Evolutionary conservation across 30 jellyfish, hydroid and myxozoan species (phyloP).

Genomic region (Aurelia aurita): DNA sequence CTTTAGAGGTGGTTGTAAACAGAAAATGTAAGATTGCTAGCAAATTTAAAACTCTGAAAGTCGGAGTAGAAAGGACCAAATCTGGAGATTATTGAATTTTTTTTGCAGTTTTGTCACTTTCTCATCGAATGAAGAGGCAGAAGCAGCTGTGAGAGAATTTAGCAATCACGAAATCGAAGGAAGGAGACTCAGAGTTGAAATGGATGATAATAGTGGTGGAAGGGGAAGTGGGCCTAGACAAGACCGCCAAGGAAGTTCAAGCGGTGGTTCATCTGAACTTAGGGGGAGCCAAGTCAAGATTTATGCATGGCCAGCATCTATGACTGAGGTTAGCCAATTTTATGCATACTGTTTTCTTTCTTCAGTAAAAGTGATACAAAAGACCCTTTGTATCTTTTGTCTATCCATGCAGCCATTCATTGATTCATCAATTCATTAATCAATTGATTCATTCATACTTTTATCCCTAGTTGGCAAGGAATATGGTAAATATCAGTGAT

Average conservation of each 20-base stretch:
- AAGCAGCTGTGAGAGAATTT: slow-evolving; percentile 46
- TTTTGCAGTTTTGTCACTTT: slow-evolving; percentile 75
- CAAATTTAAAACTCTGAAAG: too few species aligned
- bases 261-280: neutral
- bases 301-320: slow-evolving; percentile 44
- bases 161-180: slow-evolving; percentile 78
- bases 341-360: too few species aligned
- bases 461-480: too few species aligned
- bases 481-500: too few species aligned
- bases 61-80: too few species aligned
- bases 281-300: slow-evolving; percentile 37
- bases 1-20: too few species aligned
- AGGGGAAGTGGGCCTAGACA: neutral
- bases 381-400: too few species aligned
- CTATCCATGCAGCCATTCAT: too few species aligned
- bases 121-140: slow-evolving; percentile 45
- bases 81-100: neutral
- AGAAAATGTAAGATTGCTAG: too few species aligned
- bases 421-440: too few species aligned
- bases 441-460: too few species aligned
- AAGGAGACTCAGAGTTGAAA: slow-evolving; percentile 58
- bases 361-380: too few species aligned
- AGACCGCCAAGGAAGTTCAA: neutral
- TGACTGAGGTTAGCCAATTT: slow-evolving; percentile 40
- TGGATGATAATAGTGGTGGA: slow-evolving; percentile 19